phyloP scores from a whole-genome alignment of 2,888 invertebrate species.

The Agrotis clavis region DNA sequence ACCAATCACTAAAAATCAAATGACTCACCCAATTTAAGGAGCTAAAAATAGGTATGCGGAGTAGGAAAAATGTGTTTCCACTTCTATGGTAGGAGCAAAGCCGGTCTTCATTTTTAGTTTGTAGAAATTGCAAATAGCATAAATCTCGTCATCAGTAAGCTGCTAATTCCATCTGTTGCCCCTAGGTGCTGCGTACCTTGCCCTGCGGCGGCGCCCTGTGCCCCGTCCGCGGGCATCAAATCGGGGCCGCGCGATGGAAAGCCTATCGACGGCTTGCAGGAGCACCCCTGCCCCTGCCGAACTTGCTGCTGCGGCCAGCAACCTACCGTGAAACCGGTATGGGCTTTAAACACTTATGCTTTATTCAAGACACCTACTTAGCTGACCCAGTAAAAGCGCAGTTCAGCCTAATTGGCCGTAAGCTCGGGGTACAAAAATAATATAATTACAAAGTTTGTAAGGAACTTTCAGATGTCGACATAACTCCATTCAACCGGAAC shows the following conservation, averaged over 20 bases:
- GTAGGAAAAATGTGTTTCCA: too few relatives aligned
- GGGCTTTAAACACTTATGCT: constrained; percentile 3
- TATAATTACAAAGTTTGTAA: background rate
- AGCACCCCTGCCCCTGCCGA: constrained; percentile 80
- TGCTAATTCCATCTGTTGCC: background rate
- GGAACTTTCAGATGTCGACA: background rate
- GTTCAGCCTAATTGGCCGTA: background rate
- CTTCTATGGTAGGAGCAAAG: too few relatives aligned
- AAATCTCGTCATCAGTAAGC: too few relatives aligned
- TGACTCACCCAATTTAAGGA: too few relatives aligned
- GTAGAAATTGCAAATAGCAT: too few relatives aligned
- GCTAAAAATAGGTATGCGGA: too few relatives aligned
- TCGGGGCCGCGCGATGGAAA: constrained; percentile 77
- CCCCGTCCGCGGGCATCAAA: constrained; percentile 82
- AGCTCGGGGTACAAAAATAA: background rate
- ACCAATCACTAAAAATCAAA: too few relatives aligned
- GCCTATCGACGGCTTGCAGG: constrained; percentile 78
- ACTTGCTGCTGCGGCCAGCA: constrained; percentile 85
- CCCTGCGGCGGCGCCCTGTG: constrained; percentile 80
- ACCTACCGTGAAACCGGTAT: constrained; percentile 80
- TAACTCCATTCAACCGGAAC: background rate
- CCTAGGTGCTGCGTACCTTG: constrained; percentile 84
- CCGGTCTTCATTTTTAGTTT: too few relatives aligned
- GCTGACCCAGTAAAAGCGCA: too few relatives aligned
- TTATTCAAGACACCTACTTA: background rate